Conservation (phyloP, 2,888 invertebrate genomes). For the Megamerina dolium region DNA sequence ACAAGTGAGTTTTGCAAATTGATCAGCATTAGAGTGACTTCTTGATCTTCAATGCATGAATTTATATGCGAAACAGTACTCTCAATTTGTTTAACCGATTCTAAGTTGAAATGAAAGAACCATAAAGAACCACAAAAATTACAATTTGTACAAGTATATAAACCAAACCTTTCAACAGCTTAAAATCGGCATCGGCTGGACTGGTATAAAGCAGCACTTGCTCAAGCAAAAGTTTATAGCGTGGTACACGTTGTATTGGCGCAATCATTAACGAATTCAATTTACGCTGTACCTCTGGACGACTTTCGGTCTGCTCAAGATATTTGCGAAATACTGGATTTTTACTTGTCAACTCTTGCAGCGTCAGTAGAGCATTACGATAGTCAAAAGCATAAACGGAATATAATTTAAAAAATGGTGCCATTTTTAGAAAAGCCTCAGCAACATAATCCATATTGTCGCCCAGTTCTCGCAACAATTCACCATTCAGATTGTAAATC, state of each 20-base stretch:
- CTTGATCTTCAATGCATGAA: constrained; percentile 65
- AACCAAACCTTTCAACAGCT: constrained; percentile 50
- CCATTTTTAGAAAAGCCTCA: constrained; percentile 62
- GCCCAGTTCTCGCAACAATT: constrained; percentile 56
- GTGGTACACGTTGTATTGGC: constrained; percentile 72
- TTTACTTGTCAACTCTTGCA: constrained; percentile 55
- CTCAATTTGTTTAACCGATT: constrained; percentile 61
- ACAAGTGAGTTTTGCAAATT: constrained; percentile 61
- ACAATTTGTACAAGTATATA: neutral
- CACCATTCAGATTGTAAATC: constrained; percentile 59
- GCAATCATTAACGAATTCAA: constrained; percentile 67
- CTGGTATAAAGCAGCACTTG: constrained; percentile 61
- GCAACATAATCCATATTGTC: constrained; percentile 56
- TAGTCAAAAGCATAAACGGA: constrained; percentile 72
- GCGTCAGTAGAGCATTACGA: constrained; percentile 56
- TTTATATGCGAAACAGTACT: constrained; percentile 67
- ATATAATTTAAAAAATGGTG: constrained; percentile 72
- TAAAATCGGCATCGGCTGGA: constrained; percentile 55
- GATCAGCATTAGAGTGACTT: constrained; percentile 62
- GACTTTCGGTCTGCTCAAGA: constrained; percentile 58
- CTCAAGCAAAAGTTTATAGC: constrained; percentile 66
- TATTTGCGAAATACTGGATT: constrained; percentile 55
- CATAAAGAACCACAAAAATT: neutral
- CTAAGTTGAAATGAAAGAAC: constrained; percentile 50
- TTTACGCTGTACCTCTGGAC: constrained; percentile 65